These are phyloP conservation scores for Hesperia comma DNA, from an alignment of 2,888 invertebrate genomes.

Conservation along the genomic window DNA sequence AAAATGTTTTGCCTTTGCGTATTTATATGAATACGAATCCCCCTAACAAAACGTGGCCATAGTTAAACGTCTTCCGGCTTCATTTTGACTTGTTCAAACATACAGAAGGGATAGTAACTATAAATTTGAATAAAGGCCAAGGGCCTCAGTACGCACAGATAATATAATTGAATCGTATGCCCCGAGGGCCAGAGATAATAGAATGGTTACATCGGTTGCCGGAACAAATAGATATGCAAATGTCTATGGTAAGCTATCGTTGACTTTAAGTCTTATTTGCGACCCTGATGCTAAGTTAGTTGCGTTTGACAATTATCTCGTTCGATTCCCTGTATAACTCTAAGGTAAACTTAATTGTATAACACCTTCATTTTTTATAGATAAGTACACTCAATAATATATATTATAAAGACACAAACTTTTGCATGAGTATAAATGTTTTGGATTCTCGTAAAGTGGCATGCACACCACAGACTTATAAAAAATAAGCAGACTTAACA, in stretches of 20 bases:
- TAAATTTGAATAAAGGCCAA: slow-evolving; percentile 22
- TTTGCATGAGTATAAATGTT: no score
- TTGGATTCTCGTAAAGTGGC: no score
- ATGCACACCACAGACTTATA: no score
- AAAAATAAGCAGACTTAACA: no score
- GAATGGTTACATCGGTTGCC: slow-evolving; percentile 29
- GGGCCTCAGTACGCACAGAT: not conserved
- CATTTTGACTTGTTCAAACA: not conserved
- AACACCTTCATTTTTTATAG: no score
- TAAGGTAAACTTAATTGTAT: no score
- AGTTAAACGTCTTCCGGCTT: not conserved
- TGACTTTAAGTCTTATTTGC: not conserved
- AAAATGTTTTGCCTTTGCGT: no score
- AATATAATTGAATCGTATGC: slow-evolving; percentile 29
- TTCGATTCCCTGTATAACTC: not conserved
- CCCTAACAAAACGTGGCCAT: no score
- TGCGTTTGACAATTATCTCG: not conserved
- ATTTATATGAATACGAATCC: no score
- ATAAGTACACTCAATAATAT: no score
- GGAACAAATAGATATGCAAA: slow-evolving; percentile 19
- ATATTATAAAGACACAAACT: no score
- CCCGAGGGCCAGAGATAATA: slow-evolving; percentile 33
- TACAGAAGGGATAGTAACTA: slow-evolving; percentile 51
- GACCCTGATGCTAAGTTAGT: not conserved
- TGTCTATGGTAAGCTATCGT: slow-evolving; percentile 19